These are phyloP conservation scores for Gallinago nigripennis DNA, from an alignment of 2,797 vertebrate genomes.

Conservation along the genomic window DNA sequence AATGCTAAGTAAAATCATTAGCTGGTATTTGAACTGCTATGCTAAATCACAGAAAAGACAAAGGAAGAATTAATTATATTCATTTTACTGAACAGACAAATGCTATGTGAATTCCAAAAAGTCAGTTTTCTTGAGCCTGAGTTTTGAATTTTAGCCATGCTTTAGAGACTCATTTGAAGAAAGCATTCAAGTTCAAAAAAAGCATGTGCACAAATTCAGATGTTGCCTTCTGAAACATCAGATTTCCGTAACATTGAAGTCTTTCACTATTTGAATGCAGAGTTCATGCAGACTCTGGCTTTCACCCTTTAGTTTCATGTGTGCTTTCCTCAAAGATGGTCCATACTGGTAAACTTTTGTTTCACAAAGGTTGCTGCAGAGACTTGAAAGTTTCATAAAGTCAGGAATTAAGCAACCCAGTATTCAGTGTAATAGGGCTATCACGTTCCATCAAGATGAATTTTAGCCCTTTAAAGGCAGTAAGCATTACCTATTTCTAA, in stretches of 20 bases:
- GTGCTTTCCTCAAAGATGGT: not conserved
- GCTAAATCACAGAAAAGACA: slow-evolving; percentile 20
- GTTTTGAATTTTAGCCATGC: not conserved
- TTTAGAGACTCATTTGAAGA: slow-evolving; percentile 6
- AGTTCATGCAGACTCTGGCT: not conserved
- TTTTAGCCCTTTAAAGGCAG: not conserved
- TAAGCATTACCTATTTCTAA: not conserved
- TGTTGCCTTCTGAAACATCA: not conserved
- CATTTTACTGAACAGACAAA: not conserved
- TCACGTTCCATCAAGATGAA: not conserved
- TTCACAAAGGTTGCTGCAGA: not conserved
- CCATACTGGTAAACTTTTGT: not conserved
- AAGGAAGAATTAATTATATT: slow-evolving; percentile 20
- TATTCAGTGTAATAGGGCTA: not conserved
- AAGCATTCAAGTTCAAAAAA: slow-evolving; percentile 5
- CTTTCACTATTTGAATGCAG: not conserved
- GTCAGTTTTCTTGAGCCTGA: not conserved
- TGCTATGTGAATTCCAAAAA: not conserved
- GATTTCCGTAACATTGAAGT: not conserved
- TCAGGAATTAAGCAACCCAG: not conserved
- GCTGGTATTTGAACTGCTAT: not conserved
- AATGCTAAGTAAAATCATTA: slow-evolving; percentile 19
- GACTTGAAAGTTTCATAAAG: not conserved
- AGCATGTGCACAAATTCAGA: not conserved
- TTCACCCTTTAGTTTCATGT: not conserved